Evolutionary conservation across 1,140 invertebrate genomes (phyloP).

Genomic region (Spodoptera litura): DNA sequence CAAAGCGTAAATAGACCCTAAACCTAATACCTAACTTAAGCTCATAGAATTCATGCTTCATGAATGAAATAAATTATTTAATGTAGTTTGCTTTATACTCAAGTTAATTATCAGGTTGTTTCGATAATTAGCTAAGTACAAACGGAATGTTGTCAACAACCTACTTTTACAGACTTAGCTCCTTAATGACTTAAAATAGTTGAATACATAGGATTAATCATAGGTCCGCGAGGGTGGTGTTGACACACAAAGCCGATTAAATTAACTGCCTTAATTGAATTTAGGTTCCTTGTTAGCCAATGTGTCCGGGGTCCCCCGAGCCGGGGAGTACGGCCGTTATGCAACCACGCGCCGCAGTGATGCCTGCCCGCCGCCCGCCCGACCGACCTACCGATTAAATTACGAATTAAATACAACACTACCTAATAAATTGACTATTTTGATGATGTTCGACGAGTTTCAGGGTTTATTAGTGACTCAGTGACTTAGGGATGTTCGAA

Average conservation of each 20-base stretch:
- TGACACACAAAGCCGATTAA: constrained; percentile 80
- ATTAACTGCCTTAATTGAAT: constrained; percentile 86
- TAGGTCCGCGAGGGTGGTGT: constrained; percentile 63
- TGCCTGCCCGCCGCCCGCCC: constrained; percentile 23
- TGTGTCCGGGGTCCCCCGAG: constrained; percentile 68
- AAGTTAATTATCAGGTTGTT: too few relatives aligned
- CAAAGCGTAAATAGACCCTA: too few relatives aligned
- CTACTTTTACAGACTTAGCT: background rate
- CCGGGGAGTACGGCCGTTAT: constrained; percentile 51
- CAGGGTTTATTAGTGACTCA: background rate
- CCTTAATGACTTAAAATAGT: constrained; percentile 49
- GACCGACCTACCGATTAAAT: constrained; percentile 39
- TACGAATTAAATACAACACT: constrained; percentile 46
- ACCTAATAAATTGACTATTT: constrained; percentile 17
- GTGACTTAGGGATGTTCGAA: background rate
- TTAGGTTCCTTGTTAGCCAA: constrained; percentile 81
- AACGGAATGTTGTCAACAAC: background rate
- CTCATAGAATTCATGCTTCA: background rate
- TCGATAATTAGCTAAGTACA: background rate
- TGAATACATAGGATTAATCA: constrained; percentile 71
- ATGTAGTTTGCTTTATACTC: too few relatives aligned
- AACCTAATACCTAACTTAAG: background rate
- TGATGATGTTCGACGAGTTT: constrained; percentile 26
- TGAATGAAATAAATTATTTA: too few relatives aligned
- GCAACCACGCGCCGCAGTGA: constrained; percentile 50